Evolutionary conservation across 23 tunicate species (phyloP).

Genomic region (Botrylloides violaceus): DNA sequence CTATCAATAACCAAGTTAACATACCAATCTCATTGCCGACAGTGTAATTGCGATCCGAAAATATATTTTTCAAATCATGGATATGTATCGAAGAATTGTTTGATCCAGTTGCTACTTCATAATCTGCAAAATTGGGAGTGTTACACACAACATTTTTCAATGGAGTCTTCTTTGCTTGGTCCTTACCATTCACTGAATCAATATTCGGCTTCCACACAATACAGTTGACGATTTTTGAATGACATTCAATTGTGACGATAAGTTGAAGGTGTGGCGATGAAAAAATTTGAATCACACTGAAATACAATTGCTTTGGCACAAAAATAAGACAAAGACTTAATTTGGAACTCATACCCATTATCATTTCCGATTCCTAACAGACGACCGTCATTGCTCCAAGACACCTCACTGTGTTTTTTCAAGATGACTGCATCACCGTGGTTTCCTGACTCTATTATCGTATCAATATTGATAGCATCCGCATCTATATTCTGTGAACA

Average conservation of each 20-base stretch:
- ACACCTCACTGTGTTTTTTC: slow-evolving; percentile 48
- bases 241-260: slow-evolving; percentile 42
- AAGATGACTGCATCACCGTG: slow-evolving; percentile 4
- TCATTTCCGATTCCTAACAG: slow-evolving; percentile 72
- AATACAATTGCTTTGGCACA: too few species aligned
- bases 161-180: too few species aligned
- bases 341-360: slow-evolving; percentile 78
- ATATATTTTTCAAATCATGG: slow-evolving; percentile 23
- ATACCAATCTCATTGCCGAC: slow-evolving; percentile 13
- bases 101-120: slow-evolving; percentile 13
- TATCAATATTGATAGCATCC: slow-evolving; percentile 34
- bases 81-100: slow-evolving; percentile 9
- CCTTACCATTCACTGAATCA: too few species aligned
- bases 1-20: too few species aligned
- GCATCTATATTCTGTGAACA: slow-evolving; percentile 13
- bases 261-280: slow-evolving; percentile 41
- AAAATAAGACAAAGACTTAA: too few species aligned
- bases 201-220: slow-evolving; percentile 50
- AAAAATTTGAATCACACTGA: slow-evolving; percentile 46
- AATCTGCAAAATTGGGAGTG: too few species aligned
- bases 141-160: too few species aligned
- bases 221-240: slow-evolving; percentile 65
- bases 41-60: not conserved
- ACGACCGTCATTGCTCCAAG: slow-evolving; percentile 44
- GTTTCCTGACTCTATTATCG: slow-evolving; percentile 27